Evolutionary conservation across 2,888 invertebrate genomes (phyloP).

Genomic region (Erpobdella octoculata): DNA sequence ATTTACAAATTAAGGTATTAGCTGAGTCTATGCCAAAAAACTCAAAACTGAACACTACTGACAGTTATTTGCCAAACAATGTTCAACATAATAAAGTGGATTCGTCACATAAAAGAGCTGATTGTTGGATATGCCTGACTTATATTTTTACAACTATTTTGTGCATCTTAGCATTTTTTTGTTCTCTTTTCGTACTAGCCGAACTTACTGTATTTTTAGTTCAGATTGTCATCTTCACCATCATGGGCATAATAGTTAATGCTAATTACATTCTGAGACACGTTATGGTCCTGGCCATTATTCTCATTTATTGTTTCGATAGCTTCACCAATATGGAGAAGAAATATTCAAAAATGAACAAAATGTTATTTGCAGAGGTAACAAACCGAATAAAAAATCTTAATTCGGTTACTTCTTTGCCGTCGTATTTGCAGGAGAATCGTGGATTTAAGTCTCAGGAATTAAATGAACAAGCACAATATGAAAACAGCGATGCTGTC

Average conservation of each 20-base stretch:
- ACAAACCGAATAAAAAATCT: conserved; percentile 46
- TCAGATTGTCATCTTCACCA: conserved; percentile 40
- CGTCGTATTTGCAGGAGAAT: conserved; percentile 43
- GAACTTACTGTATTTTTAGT: conserved; percentile 37
- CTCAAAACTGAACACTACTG: too few species aligned
- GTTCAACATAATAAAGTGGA: too few species aligned
- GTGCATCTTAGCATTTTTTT: conserved; percentile 33
- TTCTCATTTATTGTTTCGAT: conserved; percentile 49
- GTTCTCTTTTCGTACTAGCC: conserved; percentile 36
- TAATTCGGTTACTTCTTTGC: conserved; percentile 34
- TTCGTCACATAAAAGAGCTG: not conserved
- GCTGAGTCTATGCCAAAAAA: too few species aligned
- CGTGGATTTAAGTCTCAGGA: conserved; percentile 38
- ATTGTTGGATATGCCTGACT: not conserved
- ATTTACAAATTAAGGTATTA: too few species aligned
- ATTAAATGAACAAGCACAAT: conserved; percentile 37
- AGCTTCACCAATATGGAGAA: conserved; percentile 49
- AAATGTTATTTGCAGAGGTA: conserved; percentile 46
- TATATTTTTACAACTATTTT: conserved; percentile 31
- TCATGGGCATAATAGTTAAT: conserved; percentile 51
- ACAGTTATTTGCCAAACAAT: too few species aligned
- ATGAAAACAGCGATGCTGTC: conserved; percentile 37
- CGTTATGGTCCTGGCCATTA: conserved; percentile 47
- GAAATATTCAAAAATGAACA: conserved; percentile 48
- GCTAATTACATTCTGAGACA: conserved; percentile 48